phyloP scores from a whole-genome alignment of 92 coral and sea anemone species.

The Epizoanthus fatuus region DNA sequence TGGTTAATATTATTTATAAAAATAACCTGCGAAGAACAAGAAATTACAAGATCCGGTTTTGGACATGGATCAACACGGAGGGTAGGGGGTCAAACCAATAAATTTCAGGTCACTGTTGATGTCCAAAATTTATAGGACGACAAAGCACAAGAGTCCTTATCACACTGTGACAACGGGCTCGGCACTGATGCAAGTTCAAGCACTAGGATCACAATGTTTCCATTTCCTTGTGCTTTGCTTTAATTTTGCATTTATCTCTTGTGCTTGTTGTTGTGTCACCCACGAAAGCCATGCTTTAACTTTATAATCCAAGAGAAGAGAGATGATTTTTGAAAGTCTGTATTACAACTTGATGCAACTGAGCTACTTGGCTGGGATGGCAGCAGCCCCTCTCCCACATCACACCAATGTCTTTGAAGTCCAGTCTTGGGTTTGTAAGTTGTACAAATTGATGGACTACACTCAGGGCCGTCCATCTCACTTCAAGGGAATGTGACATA shows the following conservation, averaged over 20 bases:
- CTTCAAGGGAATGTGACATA: conserved; percentile 67
- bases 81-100: too few species aligned
- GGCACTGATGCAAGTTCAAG: too few species aligned
- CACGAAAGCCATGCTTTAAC: neutral
- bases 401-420: conserved; percentile 22
- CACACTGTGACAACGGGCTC: too few species aligned
- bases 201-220: too few species aligned
- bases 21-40: too few species aligned
- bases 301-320: neutral
- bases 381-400: conserved; percentile 79
- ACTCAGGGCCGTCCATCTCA: conserved; percentile 78
- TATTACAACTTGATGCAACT: conserved; percentile 24
- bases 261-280: neutral
- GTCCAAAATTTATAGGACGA: too few species aligned
- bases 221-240: too few species aligned
- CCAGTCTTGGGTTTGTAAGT: conserved; percentile 56
- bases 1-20: too few species aligned
- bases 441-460: conserved; percentile 68
- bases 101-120: too few species aligned
- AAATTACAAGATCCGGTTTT: too few species aligned
- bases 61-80: too few species aligned
- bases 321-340: conserved; percentile 6
- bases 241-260: neutral
- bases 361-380: conserved; percentile 57
- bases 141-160: too few species aligned